Base-by-base conservation (phyloP, 2,113 vertebrate genomes). In the Tinamus guttatus region DNA sequence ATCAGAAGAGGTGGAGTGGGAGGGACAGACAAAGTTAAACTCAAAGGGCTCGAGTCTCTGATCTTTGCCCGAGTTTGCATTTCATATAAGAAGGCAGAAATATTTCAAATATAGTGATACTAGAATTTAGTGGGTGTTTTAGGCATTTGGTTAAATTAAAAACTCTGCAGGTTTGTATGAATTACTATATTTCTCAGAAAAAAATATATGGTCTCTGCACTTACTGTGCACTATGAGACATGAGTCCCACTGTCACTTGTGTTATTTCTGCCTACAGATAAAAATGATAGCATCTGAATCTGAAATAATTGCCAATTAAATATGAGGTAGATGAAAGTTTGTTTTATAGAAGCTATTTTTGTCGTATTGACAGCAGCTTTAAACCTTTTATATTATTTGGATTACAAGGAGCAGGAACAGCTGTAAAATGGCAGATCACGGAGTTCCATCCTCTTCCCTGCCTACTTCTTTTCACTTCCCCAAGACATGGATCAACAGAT, bases 271-370 rank as follows among this genome's bases (percentile, higher is more conserved):
- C 86, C 94, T 90, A 90, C 65, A 74, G 47, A 59, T 69, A 94
- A 94, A 78, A 87, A 32, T 83, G 84, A 95, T 96, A 97, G 40
- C 38, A 91, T 82, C 89, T 96, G 77, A 92, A 95, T 93, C 95
- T 95, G 86, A 96, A 97, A 96, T 95, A 94, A 90, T 94, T 96
- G 83, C 90, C 58, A 38, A 88, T 94, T 92, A 90, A 90, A 47
- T 87, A 89, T 74, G 49, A 81, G 38, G 82, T 88, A 65, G 43
- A 94, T 94, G 65, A 94, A 97, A 94, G 85, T 83, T 92, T 56
- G 89, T 74, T 96, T 95, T 87, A 59, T 65, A 90, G 52, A 54
- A 64, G 82, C 74, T 91, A 62, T 65, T 38, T 41, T n/a, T 51
- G 9, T 47, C 85, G 8, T 20, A 22, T 12, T 91, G 74, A 62